Base-by-base conservation (phyloP, 1,140 invertebrate species). In the Parapsyche elsis region DNA sequence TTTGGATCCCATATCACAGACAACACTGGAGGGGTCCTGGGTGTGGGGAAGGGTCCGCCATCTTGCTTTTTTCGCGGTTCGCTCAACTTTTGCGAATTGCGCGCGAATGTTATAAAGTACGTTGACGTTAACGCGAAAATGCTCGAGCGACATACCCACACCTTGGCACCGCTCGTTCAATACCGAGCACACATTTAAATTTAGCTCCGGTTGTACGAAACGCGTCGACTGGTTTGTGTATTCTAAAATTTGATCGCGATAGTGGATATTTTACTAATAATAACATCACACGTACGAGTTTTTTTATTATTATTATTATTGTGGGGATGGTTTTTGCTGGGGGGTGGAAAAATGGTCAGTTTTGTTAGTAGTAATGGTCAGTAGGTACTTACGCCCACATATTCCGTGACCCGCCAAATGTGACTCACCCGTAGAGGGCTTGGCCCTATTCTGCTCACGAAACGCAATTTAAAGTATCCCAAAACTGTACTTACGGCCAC, bases 391-490 rank as follows among this genome's bases (percentile, higher is more conserved):
- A 57, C 81, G 71, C 81, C 81, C 81, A 76, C 53, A 81, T 79
- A 80, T 81, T 79, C 59, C 81, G 78, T 81, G 81, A 81, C 78
- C 59, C 44, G 46, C 45, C 23, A 53, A 61, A 46, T 19, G 71
- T 80, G 79, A 80, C 71, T 80, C 79, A 80, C 79, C 10, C 64
- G 9, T 10, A 21, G 16, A 45, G 79, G 79, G 79, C 73, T 80
- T 64, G 79, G 79, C 49, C 45, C 73, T 75, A 57, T 75, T 75
- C 73, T 16, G 46, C 12, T 75, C 73, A 57, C 73, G 73, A 57
- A 57, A 75, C 49, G 24, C 73, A 75, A 75, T 75, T 57, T 57
- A 75, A 75, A 75, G 44, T 75, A 57, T 75, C 45, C 49, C 73
- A 30, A 75, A 75, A 46, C 71, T 73, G 38, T 49, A 24, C 71